phyloP scores from a whole-genome alignment of 2,113 vertebrate genomes.

The Trinectes maculatus region DNA sequence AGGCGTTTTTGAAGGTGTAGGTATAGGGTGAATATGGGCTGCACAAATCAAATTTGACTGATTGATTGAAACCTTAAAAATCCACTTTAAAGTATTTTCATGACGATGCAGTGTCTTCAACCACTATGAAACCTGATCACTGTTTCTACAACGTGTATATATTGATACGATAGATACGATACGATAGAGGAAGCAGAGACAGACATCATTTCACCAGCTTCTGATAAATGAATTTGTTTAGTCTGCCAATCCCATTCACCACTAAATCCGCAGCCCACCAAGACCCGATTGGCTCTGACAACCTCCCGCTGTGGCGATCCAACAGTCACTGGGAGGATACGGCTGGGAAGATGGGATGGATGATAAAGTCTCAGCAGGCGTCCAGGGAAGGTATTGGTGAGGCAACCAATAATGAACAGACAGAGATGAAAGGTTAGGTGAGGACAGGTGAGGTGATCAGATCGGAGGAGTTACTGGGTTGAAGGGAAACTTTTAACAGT shows the following conservation, averaged over 20 bases:
- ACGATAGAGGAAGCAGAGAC: too few relatives aligned
- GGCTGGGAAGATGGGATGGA: conserved; percentile 28
- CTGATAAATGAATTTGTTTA: background rate
- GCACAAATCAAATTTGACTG: too few relatives aligned
- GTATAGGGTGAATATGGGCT: too few relatives aligned
- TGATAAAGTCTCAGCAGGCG: conserved; percentile 45
- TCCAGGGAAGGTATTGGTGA: conserved; percentile 17
- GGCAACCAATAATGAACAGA: conserved; percentile 6
- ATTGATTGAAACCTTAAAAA: too few relatives aligned
- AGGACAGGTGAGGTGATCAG: background rate
- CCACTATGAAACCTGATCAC: background rate
- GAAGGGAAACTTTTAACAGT: background rate
- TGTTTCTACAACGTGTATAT: too few relatives aligned
- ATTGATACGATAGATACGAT: too few relatives aligned
- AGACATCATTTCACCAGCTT: background rate
- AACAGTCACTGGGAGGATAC: conserved; percentile 23
- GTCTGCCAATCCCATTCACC: conserved; percentile 16
- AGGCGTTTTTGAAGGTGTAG: too few relatives aligned
- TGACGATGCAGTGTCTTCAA: background rate
- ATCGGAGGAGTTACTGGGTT: background rate
- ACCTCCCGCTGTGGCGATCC: conserved; percentile 53
- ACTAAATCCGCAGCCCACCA: conserved; percentile 24
- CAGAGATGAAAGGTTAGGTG: conserved; percentile 5
- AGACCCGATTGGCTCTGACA: conserved; percentile 51
- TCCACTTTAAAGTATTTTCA: too few relatives aligned